phyloP scores from a whole-genome alignment of 1,140 invertebrate species.

The Apolygus lucorum region DNA sequence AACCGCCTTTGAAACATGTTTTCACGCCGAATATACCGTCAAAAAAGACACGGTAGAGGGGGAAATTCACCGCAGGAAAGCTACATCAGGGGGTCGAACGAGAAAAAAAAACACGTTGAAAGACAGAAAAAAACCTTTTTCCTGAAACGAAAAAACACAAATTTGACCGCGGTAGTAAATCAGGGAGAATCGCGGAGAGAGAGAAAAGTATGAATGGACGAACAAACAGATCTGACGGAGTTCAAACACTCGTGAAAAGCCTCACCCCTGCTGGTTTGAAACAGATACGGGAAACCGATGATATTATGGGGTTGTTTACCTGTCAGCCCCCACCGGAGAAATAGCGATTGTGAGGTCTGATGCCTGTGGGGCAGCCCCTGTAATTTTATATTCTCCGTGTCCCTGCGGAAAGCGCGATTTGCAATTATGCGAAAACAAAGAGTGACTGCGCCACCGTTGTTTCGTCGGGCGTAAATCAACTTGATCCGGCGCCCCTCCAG shows the following conservation, averaged over 20 bases:
- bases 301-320: conserved; percentile 10
- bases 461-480: no score
- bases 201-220: no score
- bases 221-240: background rate
- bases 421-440: background rate
- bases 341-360: no score
- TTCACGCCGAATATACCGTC: background rate
- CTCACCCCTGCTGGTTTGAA: background rate
- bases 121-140: background rate
- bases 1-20: conserved; percentile 16
- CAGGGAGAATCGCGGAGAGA: background rate
- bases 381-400: background rate
- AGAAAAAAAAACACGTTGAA: background rate
- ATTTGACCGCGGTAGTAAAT: conserved; percentile 2
- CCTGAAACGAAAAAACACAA: no score
- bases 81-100: background rate
- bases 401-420: background rate
- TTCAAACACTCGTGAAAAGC: background rate
- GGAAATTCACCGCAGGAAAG: background rate
- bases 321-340: no score
- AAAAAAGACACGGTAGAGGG: background rate
- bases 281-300: conserved; percentile 1
- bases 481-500: no score
- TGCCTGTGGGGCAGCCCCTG: no score
- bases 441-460: no score